Base-by-base conservation (phyloP, 2,888 invertebrate genomes). In the Tupiocoris notatus region DNA sequence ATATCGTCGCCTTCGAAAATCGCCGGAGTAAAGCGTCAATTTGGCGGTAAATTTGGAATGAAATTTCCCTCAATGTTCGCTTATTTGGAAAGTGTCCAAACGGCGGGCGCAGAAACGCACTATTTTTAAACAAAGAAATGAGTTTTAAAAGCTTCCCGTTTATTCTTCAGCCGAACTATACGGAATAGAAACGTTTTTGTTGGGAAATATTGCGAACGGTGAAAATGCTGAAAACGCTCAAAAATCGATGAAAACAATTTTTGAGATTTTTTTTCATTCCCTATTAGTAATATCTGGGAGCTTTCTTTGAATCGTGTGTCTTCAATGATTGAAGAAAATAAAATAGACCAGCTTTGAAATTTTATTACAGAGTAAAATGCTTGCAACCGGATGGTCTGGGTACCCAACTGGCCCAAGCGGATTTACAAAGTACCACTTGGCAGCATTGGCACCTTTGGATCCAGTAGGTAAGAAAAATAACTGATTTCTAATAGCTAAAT, bases 351-450 rank as follows among this genome's bases (percentile, higher is more conserved):
- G 7, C 54, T 54, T 7, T 12, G 7, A 12, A 54, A 54, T 12
- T 54, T 54, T n/a, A 17, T 65, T 66, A 2, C 67, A 76, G 76
- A 68, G 59, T 61, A 76, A 76, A 66, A 59, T 75, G 68, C 76
- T 76, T 54, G 23, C 75, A 3, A 12, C 39, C 3, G 68, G 76
- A 20, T 76, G 76, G 76, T 23, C 67, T 9, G 76, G 76, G n/a
- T 76, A 76, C 18, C 63, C 68, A n/a, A 54, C 68, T 3, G 62
- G 76, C n/a, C 76, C 76, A 0, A 54, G 66, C 25, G 75, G 76
- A 17, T 76, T 56, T 56, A 76, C 76, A 59, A 68, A 76, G 56
- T 76, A 76, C 54, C 76, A 67, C 59, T 56, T 76, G 12, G 76
- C 76, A 7, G 68, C 76, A n/a, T 24, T 76, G 18, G 66, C 66